A percentile compares a stretch with the other conserved stretches of the same genome.
These are phyloP conservation scores for Poecilia picta DNA, from an alignment of 2,797 vertebrate species.

Conservation along the genomic window DNA sequence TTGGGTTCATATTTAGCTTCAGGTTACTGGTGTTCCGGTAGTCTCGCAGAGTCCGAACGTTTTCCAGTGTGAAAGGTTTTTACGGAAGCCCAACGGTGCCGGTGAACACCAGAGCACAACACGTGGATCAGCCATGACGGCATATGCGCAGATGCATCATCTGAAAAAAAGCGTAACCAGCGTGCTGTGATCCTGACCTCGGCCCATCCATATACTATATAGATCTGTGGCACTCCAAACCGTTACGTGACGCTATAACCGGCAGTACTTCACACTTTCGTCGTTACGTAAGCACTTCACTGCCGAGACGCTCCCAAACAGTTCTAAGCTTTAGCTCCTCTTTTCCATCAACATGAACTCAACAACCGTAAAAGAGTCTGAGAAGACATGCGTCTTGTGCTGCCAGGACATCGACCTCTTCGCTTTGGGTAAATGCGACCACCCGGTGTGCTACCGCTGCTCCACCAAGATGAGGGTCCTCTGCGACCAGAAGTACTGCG, in stretches of 20 bases:
- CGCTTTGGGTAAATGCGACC: slow-evolving; percentile 95
- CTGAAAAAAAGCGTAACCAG: not conserved
- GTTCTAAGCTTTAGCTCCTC: slow-evolving; percentile 28
- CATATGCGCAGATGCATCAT: not conserved
- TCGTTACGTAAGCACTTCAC: slow-evolving; percentile 63
- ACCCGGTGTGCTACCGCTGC: slow-evolving; percentile 96
- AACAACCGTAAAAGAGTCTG: slow-evolving; percentile 75
- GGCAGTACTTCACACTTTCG: slow-evolving; percentile 43
- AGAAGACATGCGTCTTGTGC: slow-evolving; percentile 91
- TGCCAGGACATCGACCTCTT: slow-evolving; percentile 93
- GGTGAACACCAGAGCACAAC: slow-evolving; percentile 17
- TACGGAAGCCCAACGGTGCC: not conserved
- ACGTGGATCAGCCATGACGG: slow-evolving; percentile 41
- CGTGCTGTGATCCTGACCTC: fast-evolving
- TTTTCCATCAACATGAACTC: slow-evolving; percentile 69
- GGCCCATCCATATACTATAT: slow-evolving; percentile 31
- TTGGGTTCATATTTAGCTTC: not conserved
- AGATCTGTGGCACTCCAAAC: slow-evolving; percentile 4
- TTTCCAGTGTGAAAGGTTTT: not conserved
- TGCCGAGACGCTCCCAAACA: slow-evolving; percentile 20
- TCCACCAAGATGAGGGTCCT: slow-evolving; percentile 98
- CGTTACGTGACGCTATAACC: slow-evolving; percentile 47
- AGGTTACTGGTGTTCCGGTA: not conserved
- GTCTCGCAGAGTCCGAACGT: not conserved
- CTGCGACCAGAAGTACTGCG: slow-evolving; percentile 97